Base-by-base conservation (phyloP, 2,113 vertebrate species). In the Hypanus sabinus region DNA sequence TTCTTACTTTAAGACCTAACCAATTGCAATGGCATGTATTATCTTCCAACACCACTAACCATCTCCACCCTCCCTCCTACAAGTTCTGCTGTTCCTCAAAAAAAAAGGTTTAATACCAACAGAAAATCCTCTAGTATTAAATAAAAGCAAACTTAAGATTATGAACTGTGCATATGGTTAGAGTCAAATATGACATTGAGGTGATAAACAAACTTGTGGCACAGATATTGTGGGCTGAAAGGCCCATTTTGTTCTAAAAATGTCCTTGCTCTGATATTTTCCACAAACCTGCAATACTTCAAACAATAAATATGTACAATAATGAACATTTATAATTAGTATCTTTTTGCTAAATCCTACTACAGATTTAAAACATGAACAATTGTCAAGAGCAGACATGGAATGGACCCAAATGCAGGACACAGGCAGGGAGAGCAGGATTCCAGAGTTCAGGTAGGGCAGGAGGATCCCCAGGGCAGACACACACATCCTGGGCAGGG, bases 341-440 rank as follows among this genome's bases (percentile, higher is more conserved):
- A 14, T 22, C 60, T 11, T 83, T 55, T 60, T 87, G 55, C 30
- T 18, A 62, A 14, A 30, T 60, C 55, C 30, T 62, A 6, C 38
- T 81, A 27, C 11, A 87, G 30, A 57, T 87, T 87, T n/a, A 60
- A 87, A 87, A 57, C 55, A 87, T 87, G 81, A 60, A 87, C 46
- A 12, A 16, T n/a, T n/a, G n/a, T n/a, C n/a, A n/a, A n/a, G n/a
- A n/a, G n/a, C n/a, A n/a, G n/a, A n/a, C n/a, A n/a, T n/a, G n/a
- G n/a, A n/a, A n/a, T n/a, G n/a, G n/a, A n/a, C n/a, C n/a, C n/a
- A n/a, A n/a, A n/a, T n/a, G n/a, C n/a, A n/a, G n/a, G n/a, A n/a
- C n/a, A n/a, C n/a, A n/a, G n/a, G n/a, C n/a, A n/a, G n/a, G n/a
- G n/a, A n/a, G n/a, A n/a, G n/a, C n/a, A n/a, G n/a, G n/a, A n/a